Evolutionary conservation across 2,113 vertebrate genomes (phyloP).

Genomic region (Crotalus tigris): DNA sequence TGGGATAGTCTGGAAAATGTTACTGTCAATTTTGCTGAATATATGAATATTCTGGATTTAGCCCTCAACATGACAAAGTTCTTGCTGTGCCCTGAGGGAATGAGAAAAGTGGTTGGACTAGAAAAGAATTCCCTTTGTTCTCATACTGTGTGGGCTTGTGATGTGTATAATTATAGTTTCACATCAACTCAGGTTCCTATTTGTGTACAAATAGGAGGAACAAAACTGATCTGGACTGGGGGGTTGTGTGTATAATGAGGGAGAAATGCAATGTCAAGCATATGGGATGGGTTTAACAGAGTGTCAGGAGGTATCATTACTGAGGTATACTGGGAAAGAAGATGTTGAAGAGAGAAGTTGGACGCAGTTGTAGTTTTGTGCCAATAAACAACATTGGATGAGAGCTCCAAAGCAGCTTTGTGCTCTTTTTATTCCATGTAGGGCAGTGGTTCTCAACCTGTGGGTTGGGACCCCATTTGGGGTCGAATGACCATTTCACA

Average conservation of each 20-base stretch:
- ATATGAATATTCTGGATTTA: background rate
- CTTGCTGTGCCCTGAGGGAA: background rate
- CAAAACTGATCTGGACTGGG: background rate
- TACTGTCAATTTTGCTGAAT: background rate
- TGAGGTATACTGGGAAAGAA: background rate
- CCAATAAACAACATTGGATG: slow-evolving; percentile 25
- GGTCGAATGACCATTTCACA: too few species aligned
- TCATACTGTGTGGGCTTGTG: background rate
- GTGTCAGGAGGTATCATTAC: background rate
- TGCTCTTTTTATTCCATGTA: background rate
- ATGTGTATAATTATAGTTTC: background rate
- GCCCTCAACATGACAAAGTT: background rate
- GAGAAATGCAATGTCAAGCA: background rate
- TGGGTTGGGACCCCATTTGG: too few species aligned
- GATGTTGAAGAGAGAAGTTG: background rate
- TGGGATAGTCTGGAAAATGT: background rate
- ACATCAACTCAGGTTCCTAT: slow-evolving; percentile 36
- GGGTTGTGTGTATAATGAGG: background rate
- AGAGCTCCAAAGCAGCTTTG: slow-evolving; percentile 1
- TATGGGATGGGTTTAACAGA: background rate
- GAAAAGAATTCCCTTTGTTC: background rate
- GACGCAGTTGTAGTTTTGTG: slow-evolving; percentile 26
- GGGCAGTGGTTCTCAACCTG: too few species aligned
- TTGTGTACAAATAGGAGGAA: background rate
- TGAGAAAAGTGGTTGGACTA: background rate